Evolutionary conservation across 1,140 invertebrate species (phyloP), one percentile per base, ranked within the genome.

Genomic region (Anthonomus grandis): DNA sequence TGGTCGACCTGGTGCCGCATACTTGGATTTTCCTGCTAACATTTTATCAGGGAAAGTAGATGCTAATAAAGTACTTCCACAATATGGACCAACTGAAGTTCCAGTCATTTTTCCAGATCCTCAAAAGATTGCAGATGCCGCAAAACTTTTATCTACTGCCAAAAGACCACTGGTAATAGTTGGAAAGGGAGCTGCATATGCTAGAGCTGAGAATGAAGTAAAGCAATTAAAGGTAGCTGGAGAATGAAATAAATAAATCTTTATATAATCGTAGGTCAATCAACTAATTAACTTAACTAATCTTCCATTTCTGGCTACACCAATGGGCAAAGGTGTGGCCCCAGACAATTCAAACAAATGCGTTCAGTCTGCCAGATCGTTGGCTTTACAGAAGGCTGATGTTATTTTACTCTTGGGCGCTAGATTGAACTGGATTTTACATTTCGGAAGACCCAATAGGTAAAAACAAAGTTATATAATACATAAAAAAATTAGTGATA

Each of bases 311-410:
- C 75, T 98, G 22, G 86, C 94, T 1, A 97, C 93, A 12, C 95
- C 95, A 1, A 97, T 98, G 93, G 95, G 83, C n/a, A 98, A 97
- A 78, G 95, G 95, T 27, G 90, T 96, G 2, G 83, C 97, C 8
- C 78, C 91, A 0, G 95, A 98, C 72, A 79, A 78, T 12, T 86
- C 92, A 60, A 57, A 74, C 1, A 79, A 83, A 52, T 93, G 90
- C 74, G 87, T 97, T 3, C 83, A 86, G 2, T 82, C 91, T 13
- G 93, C 94, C 1, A 81, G 95, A 56, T 95, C 95, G 0, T 68
- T 82, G 22, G 95, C 92, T 10, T 75, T 98, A 18, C 84, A 87
- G 62, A 80, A 93, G 61, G 89, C 93, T 17, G 95, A 98, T 74
- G 86, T 94, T 0, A 82, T 98, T 5, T 61, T 98, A 2, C 74